Percentiles rank a stretch among this genome's conserved stretches.
Evolutionary conservation across 1,140 invertebrate genomes (phyloP).

Genomic region (Sitophilus oryzae): DNA sequence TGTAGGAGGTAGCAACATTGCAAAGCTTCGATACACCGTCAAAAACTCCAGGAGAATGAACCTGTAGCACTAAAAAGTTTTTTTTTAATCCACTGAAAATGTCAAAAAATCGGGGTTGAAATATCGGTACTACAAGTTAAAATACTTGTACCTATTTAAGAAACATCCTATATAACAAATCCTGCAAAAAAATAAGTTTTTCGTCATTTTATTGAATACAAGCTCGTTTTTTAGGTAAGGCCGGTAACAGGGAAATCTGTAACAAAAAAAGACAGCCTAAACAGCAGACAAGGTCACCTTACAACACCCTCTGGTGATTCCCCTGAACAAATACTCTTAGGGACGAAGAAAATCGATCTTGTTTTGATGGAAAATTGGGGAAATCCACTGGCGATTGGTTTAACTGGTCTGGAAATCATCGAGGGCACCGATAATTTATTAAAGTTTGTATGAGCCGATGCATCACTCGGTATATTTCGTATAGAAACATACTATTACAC

Average conservation of each 20-base stretch:
- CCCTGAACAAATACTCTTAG: constrained; percentile 34
- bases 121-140: no score
- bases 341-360: constrained; percentile 44
- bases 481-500: not conserved
- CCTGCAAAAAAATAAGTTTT: no score
- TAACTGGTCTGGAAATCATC: constrained; percentile 53
- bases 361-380: constrained; percentile 56
- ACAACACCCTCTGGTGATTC: constrained; percentile 18
- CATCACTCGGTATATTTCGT: not conserved
- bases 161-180: no score
- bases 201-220: no score
- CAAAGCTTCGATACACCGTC: no score
- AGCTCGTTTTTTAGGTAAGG: constrained; percentile 27
- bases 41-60: no score
- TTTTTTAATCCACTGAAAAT: no score
- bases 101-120: no score
- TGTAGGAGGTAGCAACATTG: no score
- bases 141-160: no score
- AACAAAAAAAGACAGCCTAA: not conserved
- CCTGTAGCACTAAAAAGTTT: no score
- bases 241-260: constrained; percentile 26
- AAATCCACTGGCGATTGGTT: constrained; percentile 49
- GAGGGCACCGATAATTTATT: constrained; percentile 37
- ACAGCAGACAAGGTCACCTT: not conserved
- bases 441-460: not conserved